Evolutionary conservation across 2,888 invertebrate species (phyloP).

Genomic region (Apotomis betuletana): DNA sequence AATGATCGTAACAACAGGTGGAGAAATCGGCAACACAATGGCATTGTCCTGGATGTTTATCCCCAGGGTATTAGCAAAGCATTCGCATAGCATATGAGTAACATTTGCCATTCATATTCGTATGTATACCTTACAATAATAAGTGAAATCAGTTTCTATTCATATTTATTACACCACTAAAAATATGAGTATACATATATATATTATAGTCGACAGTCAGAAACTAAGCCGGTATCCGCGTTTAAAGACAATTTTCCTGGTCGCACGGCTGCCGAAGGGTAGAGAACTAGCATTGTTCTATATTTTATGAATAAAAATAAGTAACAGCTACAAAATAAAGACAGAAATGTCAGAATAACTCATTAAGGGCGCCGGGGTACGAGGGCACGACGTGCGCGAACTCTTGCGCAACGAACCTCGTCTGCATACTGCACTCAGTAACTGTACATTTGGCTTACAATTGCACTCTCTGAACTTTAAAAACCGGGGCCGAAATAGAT

Average conservation of each 20-base stretch:
- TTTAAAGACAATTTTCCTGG: too few relatives aligned
- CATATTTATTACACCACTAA: too few relatives aligned
- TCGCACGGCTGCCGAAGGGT: too few relatives aligned
- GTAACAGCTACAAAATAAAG: background rate
- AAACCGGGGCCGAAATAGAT: constrained; percentile 28
- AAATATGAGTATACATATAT: too few relatives aligned
- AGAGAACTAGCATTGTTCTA: too few relatives aligned
- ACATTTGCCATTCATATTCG: background rate
- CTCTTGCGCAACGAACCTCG: constrained; percentile 39
- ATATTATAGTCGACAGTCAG: too few relatives aligned
- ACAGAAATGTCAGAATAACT: background rate
- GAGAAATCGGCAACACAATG: constrained; percentile 50
- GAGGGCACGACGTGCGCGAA: constrained; percentile 26
- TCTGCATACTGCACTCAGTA: constrained; percentile 43
- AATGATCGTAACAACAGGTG: constrained; percentile 36
- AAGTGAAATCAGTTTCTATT: background rate
- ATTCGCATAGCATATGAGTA: constrained; percentile 22
- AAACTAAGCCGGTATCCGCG: too few relatives aligned
- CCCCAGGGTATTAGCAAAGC: constrained; percentile 42
- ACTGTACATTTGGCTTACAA: constrained; percentile 40
- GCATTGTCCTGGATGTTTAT: constrained; percentile 57
- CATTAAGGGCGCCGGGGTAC: background rate
- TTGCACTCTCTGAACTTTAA: constrained; percentile 42
- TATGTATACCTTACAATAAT: background rate
- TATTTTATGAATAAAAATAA: too few relatives aligned